phyloP scores from a whole-genome alignment of 2,888 invertebrate species.

The Scaptomyza parva region DNA sequence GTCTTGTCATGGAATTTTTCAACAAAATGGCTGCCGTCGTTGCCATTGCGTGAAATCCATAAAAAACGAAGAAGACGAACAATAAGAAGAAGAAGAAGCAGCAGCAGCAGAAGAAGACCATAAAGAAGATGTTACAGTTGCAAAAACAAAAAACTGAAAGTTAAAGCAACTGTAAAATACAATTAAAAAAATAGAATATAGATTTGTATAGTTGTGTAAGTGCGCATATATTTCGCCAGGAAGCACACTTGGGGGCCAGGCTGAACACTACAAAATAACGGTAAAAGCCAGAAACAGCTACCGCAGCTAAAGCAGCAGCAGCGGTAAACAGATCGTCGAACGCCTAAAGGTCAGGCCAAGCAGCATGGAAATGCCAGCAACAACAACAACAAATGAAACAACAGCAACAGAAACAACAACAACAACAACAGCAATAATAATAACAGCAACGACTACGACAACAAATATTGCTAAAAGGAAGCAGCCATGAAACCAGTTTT shows the following conservation, averaged over 20 bases:
- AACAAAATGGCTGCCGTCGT: conserved; percentile 68
- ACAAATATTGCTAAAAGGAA: conserved; percentile 75
- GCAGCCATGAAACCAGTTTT: conserved; percentile 75
- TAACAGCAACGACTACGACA: conserved; percentile 48
- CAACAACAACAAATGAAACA: conserved; percentile 33
- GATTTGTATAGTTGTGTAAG: conserved; percentile 2
- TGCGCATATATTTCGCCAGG: conserved; percentile 47
- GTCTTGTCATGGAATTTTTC: conserved; percentile 46
- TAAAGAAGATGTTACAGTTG: conserved; percentile 4
- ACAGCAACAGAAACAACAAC: conserved; percentile 26
- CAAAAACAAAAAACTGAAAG: conserved; percentile 37
- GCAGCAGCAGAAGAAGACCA: conserved; percentile 14
- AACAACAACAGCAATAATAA: conserved; percentile 30
- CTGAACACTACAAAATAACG: conserved; percentile 51
- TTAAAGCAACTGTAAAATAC: conserved; percentile 14
- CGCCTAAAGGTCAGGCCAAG: conserved; percentile 71
- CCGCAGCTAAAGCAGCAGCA: conserved; percentile 11
- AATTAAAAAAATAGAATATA: conserved; percentile 8
- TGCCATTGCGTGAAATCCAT: conserved; percentile 62
- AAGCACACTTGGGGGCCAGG: conserved; percentile 68
- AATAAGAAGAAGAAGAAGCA: conserved; percentile 16
- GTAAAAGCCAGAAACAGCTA: conserved; percentile 68
- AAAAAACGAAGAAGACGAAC: conserved; percentile 22
- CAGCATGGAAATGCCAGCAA: conserved; percentile 68
- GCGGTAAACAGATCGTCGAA: conserved; percentile 55